These are phyloP conservation scores for Brienomyrus brachyistius DNA, from an alignment of 2,113 vertebrate genomes.

Conservation along the genomic window DNA sequence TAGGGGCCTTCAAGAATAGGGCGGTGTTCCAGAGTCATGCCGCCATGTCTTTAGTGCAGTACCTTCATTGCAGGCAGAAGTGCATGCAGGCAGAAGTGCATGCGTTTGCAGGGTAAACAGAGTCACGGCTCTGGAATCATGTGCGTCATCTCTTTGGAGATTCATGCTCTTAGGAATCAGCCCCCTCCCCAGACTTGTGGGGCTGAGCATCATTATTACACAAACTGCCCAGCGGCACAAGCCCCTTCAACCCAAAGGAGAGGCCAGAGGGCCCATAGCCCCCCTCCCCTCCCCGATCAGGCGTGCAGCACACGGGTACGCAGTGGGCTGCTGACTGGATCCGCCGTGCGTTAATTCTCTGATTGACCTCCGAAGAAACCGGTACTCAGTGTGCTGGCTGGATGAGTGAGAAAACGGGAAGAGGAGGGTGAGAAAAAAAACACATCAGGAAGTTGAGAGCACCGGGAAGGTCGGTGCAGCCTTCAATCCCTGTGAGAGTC, in stretches of 20 bases:
- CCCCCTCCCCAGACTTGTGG: not conserved
- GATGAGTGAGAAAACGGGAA: not conserved
- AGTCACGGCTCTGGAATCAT: not conserved
- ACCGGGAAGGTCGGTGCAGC: not conserved
- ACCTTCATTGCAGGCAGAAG: not conserved
- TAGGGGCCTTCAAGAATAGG: not conserved
- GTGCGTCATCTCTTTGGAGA: not conserved
- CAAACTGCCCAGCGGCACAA: constrained; percentile 8
- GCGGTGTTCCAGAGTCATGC: not conserved
- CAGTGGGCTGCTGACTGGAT: not conserved
- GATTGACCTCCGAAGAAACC: not conserved
- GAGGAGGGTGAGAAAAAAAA: not conserved
- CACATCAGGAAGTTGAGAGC: not conserved
- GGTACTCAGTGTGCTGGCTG: not conserved
- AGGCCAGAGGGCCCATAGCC: not conserved
- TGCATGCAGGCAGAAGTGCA: not conserved
- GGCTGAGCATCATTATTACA: not conserved
- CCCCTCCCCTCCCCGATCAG: not conserved
- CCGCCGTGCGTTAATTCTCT: not conserved
- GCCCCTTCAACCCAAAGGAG: constrained; percentile 18
- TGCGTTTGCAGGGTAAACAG: not conserved
- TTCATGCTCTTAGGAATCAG: constrained; percentile 14
- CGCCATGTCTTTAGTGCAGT: not conserved
- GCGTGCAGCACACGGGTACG: not conserved
- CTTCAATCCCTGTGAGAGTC: not conserved